A percentile compares a stretch with the other conserved stretches of the same genome.
These are phyloP conservation scores for Brachypteracias leptosomus DNA, from an alignment of 2,113 vertebrate genomes.

Conservation along the genomic window DNA sequence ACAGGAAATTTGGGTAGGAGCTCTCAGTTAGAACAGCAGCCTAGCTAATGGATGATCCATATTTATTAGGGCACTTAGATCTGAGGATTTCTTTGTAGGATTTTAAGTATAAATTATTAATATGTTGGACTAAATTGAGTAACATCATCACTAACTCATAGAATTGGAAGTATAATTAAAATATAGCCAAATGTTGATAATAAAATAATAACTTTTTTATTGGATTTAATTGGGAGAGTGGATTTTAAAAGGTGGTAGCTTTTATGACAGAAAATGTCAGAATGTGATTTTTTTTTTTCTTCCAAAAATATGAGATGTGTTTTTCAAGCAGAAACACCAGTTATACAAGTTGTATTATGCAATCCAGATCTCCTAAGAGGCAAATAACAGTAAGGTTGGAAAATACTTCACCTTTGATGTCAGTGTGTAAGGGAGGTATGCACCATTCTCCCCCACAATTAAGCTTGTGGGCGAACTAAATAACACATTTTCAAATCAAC, in stretches of 20 bases:
- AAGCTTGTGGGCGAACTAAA: slow-evolving; percentile 19
- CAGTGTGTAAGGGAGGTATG: background rate
- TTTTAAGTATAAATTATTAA: background rate
- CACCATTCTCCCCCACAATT: background rate
- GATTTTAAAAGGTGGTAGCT: background rate
- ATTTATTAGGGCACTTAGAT: background rate
- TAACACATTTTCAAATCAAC: slow-evolving; percentile 38
- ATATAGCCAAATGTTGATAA: background rate
- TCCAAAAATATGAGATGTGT: background rate
- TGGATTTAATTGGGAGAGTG: background rate
- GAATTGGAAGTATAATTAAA: background rate
- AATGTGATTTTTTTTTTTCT: background rate
- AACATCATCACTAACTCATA: background rate
- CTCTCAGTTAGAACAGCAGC: background rate
- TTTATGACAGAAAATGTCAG: background rate
- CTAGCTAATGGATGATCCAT: background rate
- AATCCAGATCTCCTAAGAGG: background rate
- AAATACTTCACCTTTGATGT: slow-evolving; percentile 23
- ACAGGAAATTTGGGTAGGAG: background rate
- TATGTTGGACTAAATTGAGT: background rate
- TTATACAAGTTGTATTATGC: background rate
- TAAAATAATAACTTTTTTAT: background rate
- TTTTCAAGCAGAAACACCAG: background rate
- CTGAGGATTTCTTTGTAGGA: background rate
- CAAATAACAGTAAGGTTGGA: background rate